phyloP scores from a whole-genome alignment of 1,140 invertebrate genomes.

The Coenobita brevimanus region DNA sequence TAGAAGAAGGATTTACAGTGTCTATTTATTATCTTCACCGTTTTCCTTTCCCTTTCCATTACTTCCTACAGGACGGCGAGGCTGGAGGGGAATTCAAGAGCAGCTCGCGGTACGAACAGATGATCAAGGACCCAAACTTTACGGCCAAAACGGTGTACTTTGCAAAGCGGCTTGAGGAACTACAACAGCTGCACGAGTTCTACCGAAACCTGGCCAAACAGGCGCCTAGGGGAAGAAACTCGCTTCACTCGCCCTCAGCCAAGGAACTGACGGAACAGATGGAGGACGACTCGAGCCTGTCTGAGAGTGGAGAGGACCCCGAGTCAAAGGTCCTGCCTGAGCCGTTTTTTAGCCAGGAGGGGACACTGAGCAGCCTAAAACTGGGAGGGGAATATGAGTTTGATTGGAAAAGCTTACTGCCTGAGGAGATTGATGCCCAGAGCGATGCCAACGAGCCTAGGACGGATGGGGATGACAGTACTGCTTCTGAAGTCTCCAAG shows the following conservation, averaged over 20 bases:
- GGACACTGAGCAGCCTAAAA: constrained; percentile 54
- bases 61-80: not conserved
- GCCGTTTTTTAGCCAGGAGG: constrained; percentile 58
- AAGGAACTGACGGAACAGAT: constrained; percentile 19
- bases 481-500: constrained; percentile 69
- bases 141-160: constrained; percentile 69
- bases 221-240: constrained; percentile 61
- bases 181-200: constrained; percentile 66
- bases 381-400: constrained; percentile 62
- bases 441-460: constrained; percentile 57
- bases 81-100: constrained; percentile 9
- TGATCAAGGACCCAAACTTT: constrained; percentile 68
- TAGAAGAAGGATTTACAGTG: too few species aligned
- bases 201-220: constrained; percentile 68
- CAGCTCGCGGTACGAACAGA: constrained; percentile 65
- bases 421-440: constrained; percentile 64
- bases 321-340: constrained; percentile 53
- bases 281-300: constrained; percentile 16
- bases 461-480: constrained; percentile 84
- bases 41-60: too few species aligned
- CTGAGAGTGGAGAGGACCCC: not conserved
- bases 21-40: too few species aligned
- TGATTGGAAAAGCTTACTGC: constrained; percentile 67
- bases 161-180: constrained; percentile 65
- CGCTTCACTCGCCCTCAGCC: constrained; percentile 51